Evolutionary conservation across 1,140 invertebrate genomes (phyloP), one percentile per base, ranked within the genome.

Genomic region (Drosophila kurseongensis): DNA sequence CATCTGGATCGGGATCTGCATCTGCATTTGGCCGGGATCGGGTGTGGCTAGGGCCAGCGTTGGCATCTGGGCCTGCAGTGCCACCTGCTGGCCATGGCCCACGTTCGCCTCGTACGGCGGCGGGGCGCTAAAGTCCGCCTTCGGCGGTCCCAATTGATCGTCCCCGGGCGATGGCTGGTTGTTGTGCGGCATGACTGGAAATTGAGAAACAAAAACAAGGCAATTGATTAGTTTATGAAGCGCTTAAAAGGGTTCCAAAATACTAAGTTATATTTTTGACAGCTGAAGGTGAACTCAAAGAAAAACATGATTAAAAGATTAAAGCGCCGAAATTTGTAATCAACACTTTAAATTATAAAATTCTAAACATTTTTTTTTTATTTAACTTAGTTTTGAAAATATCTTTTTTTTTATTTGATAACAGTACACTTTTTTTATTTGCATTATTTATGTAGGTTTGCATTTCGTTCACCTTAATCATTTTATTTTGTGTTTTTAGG

Each of bases 61-160:
- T 12, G 78, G 73, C 65, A 77, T 36, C 60, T 79, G 84, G 18
- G 45, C 27, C 56, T 60, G 84, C 47, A 65, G 62, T 45, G 67
- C 66, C 36, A 80, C 57, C 65, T 88, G 84, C 47, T 40, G 81
- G 62, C 12, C 80, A 42, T 63, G 40, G 16, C 58, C 83, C 52
- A 56, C 75, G 14, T 78, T 86, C 1, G 83, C 61, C 59, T 92
- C 91, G 91, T 98, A 98, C 1, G 96, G 96, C 5, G 97, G 97
- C 27, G 97, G 97, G 51, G 96, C 96, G 52, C 95, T 96, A 91
- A 96, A 97, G 84, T 97, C 96, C 14, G 95, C 94, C 84, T 96
- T 96, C 1, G 96, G 96, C 9, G 96, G 96, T 48, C 96, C 96
- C 76, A 97, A 94, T 56, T 95, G 94, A 62, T 95, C 94, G 41